Conservation (phyloP, 2,113 vertebrate genomes). For the rabbit (Oryctolagus cuniculus) region DNA sequence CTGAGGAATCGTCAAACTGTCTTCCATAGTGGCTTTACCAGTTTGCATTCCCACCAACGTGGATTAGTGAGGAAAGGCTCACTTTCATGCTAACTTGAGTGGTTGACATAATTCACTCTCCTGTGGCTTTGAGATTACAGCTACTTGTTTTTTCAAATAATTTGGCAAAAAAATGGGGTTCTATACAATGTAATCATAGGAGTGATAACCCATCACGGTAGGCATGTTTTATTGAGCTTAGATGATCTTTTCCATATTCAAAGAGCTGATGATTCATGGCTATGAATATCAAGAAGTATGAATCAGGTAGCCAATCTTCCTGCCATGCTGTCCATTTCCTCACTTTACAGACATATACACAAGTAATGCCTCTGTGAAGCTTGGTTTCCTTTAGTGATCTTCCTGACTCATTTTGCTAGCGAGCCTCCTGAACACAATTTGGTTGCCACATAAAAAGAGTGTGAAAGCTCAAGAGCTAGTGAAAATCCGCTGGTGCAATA, state of each 20-base stretch:
- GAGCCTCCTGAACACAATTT: not conserved
- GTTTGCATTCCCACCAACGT: too few relatives aligned
- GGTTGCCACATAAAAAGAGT: not conserved
- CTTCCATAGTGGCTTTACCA: too few relatives aligned
- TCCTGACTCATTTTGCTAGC: not conserved
- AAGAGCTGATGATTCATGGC: not conserved
- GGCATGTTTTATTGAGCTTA: not conserved
- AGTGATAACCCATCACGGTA: not conserved
- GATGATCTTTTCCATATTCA: not conserved
- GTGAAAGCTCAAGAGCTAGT: not conserved
- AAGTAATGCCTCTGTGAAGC: not conserved
- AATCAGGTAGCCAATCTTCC: not conserved
- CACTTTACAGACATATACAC: not conserved
- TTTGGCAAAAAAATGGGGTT: not conserved
- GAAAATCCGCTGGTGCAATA: not conserved
- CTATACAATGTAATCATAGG: not conserved
- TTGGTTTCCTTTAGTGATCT: not conserved
- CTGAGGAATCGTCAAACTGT: too few relatives aligned
- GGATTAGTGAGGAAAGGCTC: not conserved
- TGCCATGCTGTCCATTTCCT: not conserved
- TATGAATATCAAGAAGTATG: fast-evolving
- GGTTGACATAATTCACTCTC: not conserved
- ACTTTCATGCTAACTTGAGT: not conserved
- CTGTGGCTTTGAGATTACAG: not conserved
- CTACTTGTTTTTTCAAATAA: not conserved